Base-by-base conservation (phyloP, 92 coral and sea anemone genomes). In the Phenganax subtilis region DNA sequence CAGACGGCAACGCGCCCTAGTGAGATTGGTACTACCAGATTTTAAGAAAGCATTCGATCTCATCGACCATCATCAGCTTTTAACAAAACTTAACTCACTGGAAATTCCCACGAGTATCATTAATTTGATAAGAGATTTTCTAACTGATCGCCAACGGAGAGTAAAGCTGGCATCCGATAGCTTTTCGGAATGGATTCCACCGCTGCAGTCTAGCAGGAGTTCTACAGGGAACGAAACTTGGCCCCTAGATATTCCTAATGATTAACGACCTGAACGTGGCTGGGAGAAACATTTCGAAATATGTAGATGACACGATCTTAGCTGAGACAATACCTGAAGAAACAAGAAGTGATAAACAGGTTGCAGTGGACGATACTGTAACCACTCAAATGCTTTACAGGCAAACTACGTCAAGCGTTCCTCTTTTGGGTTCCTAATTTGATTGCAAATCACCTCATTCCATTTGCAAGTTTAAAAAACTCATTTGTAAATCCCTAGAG, bases 141-240 rank as follows among this genome's bases (percentile, higher is more conserved):
- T 71, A 15, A 71, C 76, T 25, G 20, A 44, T 27, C 76, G 76
- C 17, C 76, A 71, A 71, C 76, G 51, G 51, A 71, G 76, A 25
- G 76, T 71, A 25, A 51, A 70, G 75, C 30, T 70, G 51, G 75
- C 44, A 15, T 17, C 51, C 9, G 76, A 71, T 57, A 31, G 76
- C 51, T 71, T 31, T 44, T 47, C 54, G 51, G 55, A 71, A 71
- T 71, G 76, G 54, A 20, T 20, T 29, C 76, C 76, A 9, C 20
- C 10, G 76, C 51, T 27, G 25, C 25, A 20, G 25, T 15, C 76
- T 57, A 3, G 76, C 54, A 71, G 76, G 76, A 10, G 76, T 71
- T 31, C 76, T 57, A 15, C 76, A 71, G 76, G 76, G 76, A 14
- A 71, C 76, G n/a, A 71, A 71, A 71, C 76, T 71, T 47, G 76